These are phyloP conservation scores for Columbina picui DNA, from an alignment of 2,113 vertebrate species.

Conservation along the genomic window DNA sequence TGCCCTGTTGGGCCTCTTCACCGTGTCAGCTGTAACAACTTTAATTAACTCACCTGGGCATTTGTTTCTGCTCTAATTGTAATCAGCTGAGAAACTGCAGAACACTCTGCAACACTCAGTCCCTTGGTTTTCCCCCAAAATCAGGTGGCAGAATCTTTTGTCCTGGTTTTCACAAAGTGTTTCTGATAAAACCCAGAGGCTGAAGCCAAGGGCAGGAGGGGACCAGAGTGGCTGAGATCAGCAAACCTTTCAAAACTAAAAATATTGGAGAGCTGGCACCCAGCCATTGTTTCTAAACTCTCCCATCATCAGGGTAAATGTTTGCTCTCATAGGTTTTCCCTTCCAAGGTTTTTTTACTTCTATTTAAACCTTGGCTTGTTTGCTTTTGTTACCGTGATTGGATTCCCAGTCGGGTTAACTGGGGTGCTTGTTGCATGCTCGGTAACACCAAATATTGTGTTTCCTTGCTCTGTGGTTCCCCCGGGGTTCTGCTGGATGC, in stretches of 20 bases:
- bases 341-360: neutral
- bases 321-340: neutral
- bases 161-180: neutral
- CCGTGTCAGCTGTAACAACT: neutral
- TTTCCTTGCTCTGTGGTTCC: neutral
- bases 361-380: constrained; percentile 23
- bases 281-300: neutral
- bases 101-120: rapidly evolving
- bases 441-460: neutral
- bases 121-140: rapidly evolving
- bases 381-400: constrained; percentile 3
- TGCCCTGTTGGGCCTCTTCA: neutral
- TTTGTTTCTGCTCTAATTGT: neutral
- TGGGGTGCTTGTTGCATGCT: neutral
- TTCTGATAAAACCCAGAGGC: rapidly evolving
- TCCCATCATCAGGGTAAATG: neutral
- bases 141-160: neutral
- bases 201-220: neutral
- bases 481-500: neutral
- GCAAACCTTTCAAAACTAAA: neutral
- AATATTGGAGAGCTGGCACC: neutral
- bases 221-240: neutral
- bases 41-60: neutral
- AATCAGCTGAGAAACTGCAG: neutral
- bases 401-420: neutral